A percentile compares a stretch with the other conserved stretches of the same genome.
These are phyloP conservation scores for Coregonus clupeaformis DNA, from an alignment of 2,113 vertebrate genomes.

Conservation along the genomic window DNA sequence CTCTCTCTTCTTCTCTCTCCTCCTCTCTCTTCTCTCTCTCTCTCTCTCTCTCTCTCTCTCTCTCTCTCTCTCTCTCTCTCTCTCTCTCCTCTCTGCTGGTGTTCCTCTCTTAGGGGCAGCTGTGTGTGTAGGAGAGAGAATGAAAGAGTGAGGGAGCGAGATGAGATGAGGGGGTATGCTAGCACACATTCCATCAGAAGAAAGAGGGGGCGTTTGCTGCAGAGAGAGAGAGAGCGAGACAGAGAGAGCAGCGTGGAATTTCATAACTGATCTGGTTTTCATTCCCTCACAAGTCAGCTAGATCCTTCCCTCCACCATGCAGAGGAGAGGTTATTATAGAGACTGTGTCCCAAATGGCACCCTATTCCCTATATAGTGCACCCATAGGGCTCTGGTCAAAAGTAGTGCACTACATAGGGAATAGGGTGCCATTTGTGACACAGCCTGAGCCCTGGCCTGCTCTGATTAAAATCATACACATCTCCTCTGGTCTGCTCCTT, in stretches of 20 bases:
- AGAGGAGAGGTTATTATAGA: conserved; percentile 54
- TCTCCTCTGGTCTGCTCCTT: conserved; percentile 34
- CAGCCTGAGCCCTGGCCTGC: too few species aligned
- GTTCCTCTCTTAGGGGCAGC: conserved; percentile 59
- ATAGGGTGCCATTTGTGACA: too few species aligned
- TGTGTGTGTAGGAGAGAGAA: conserved; percentile 43
- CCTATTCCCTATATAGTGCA: too few species aligned
- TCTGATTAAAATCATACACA: conserved; percentile 62
- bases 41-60: not conserved
- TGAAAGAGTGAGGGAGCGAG: conserved; percentile 46
- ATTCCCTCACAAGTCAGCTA: conserved; percentile 57
- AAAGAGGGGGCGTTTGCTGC: conserved; percentile 54
- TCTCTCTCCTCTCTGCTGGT: conserved; percentile 32
- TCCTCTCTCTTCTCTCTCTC: conserved; percentile 8
- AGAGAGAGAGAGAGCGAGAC: conserved; percentile 7
- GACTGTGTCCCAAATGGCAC: not conserved
- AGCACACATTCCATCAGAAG: conserved; percentile 65
- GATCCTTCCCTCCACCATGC: conserved; percentile 26
- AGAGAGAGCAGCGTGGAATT: conserved; percentile 52
- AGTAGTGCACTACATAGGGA: too few species aligned
- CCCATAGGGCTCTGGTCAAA: too few species aligned
- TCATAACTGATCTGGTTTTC: conserved; percentile 66
- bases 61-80: conserved; percentile 8
- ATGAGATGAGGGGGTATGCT: conserved; percentile 57
- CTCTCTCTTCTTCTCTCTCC: too few species aligned